Conservation (phyloP, 2,888 invertebrate species). For the Deilephila elpenor region DNA sequence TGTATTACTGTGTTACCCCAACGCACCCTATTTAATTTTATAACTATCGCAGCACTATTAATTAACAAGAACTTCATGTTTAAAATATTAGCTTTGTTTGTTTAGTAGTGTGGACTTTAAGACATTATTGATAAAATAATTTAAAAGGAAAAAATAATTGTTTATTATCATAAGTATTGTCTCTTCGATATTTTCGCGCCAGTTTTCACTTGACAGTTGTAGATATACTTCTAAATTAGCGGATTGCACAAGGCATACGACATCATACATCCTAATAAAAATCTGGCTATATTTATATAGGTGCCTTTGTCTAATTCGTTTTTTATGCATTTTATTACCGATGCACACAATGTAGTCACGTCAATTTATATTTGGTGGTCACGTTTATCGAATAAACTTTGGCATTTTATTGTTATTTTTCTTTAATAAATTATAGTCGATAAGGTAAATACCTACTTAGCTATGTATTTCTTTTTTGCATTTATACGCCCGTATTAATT, state of each 20-base stretch:
- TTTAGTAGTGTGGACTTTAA: too few species aligned
- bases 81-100: too few species aligned
- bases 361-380: conserved; percentile 16
- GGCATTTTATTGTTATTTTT: background rate
- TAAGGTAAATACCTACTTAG: background rate
- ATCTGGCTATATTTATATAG: background rate
- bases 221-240: background rate
- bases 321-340: background rate
- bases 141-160: too few species aligned
- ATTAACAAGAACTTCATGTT: too few species aligned
- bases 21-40: too few species aligned
- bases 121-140: too few species aligned
- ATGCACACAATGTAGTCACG: background rate
- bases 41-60: too few species aligned
- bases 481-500: too few species aligned
- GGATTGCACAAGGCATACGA: background rate
- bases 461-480: background rate
- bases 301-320: background rate
- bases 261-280: background rate
- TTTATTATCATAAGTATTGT: background rate
- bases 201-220: background rate
- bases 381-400: conserved; percentile 1
- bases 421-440: background rate
- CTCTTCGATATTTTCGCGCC: too few species aligned
- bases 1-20: too few species aligned